Base-by-base conservation (phyloP, 2,797 vertebrate species). In the Lophotriccus pileatus region DNA sequence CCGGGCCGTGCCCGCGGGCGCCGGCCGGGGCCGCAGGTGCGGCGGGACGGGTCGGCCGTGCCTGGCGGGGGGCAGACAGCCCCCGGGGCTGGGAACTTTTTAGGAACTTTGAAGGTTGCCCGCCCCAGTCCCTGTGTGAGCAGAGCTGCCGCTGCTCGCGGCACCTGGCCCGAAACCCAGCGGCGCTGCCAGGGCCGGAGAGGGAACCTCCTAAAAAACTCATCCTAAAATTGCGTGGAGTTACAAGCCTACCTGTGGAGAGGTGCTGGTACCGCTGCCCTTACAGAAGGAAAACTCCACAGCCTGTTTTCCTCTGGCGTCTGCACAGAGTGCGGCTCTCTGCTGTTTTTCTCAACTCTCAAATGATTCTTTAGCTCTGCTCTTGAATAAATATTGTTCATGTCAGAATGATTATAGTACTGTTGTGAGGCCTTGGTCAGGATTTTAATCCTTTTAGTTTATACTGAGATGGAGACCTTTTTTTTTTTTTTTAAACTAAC, bases 1-100 rank as follows among this genome's bases (percentile, higher is more conserved):
- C 52, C 37, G 16, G 17, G 27, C 18, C 14, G 46, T 28, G 49
- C 10, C 32, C 7, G 7, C 5, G 20, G 19, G 16, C 44, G 23
- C 52, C 7, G 46, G n/a, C 30, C 27, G 73, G 32, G 68, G 43
- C 50, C 62, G 73, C 91, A 91, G 91, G 88, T 89, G 91, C 81
- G 34, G n/a, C 55, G 14, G 77, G 62, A 23, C 11, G 34, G 39
- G 21, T 23, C 13, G 37, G 28, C 34, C 7, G n/a, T 16, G 46
- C 18, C 27, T 16, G 16, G n/a, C 4, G 46, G 39, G 37, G 10
- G 2, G 14, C 9, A 6, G 32, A 56, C 34, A 37, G 18, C 7
- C 30, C 21, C 27, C 11, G 28, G 5, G 1, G 4, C 12, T 21
- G 63, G 24, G 67, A 92, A 93, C 59, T 93, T 83, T 10, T 25